Evolutionary conservation across 2,797 vertebrate species (phyloP), one percentile per base, ranked within the genome.

Genomic region (Sebastiscus tertius): DNA sequence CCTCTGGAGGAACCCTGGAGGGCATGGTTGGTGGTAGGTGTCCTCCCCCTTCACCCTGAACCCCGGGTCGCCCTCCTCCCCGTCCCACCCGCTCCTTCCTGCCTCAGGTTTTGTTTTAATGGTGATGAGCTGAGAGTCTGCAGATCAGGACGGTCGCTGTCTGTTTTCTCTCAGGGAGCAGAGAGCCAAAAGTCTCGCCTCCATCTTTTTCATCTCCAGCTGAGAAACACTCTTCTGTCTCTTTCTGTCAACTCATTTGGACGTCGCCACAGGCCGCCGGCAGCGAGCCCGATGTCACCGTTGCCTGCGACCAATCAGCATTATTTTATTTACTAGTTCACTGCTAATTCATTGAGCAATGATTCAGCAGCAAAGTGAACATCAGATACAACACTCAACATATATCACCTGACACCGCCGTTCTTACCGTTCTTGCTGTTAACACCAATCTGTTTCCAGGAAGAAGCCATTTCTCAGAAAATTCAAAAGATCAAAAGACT

Each of bases 101-200:
- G 83, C 94, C 91, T 91, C 82, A 75, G 91, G 90, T 92, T 89
- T 24, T 22, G 80, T 85, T 82, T 89, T 82, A 80, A 84, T 86
- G 77, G 79, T 33, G 65, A 46, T 36, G 68, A 61, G 20, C 73
- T 68, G 56, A 27, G 69, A 58, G n/a, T 39, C 36, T 27, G 67
- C 18, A 20, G 52, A 34, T 49, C 33, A 59, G 62, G 77, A 52
- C 24, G 5, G 55, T 20, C 1, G 26, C 76, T 16, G 31, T 67
- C 33, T 10, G 29, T 39, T 52, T 72, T 10, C 22, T 70, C 79
- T 70, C 11, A 6, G 56, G 72, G 36, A 39, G 36, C 36, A 12
- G 4, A 39, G 16, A 11, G 71, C 49, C 3, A 36, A 18, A 64
- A 60, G 59, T 73, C 75, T 67, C 2, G 0, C 10, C 55, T 39